These are phyloP conservation scores for Cryptophagus acutangulus DNA, from an alignment of 2,888 invertebrate genomes.

Conservation along the genomic window DNA sequence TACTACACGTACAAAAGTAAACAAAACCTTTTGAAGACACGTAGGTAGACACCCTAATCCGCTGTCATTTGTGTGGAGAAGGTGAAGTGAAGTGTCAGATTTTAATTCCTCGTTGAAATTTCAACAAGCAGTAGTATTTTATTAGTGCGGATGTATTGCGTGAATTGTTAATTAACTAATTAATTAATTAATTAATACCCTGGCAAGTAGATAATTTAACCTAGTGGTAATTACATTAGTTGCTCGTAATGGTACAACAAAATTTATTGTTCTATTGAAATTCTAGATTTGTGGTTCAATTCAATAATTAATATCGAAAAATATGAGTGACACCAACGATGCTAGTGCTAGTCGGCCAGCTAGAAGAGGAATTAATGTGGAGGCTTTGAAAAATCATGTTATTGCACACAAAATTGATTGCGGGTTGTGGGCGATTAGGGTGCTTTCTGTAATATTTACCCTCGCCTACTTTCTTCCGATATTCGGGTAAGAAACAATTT, in stretches of 20 bases:
- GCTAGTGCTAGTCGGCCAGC: not conserved
- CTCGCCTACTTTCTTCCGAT: conserved; percentile 81
- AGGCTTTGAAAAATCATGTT: conserved; percentile 66
- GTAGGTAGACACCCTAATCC: too few relatives aligned
- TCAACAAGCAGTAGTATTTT: too few relatives aligned
- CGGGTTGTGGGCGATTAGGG: conserved; percentile 79
- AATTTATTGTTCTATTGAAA: not conserved
- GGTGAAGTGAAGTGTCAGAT: too few relatives aligned
- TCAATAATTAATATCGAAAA: conserved; percentile 2
- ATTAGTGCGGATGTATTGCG: too few relatives aligned
- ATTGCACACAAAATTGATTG: conserved; percentile 81
- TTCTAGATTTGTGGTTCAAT: too few relatives aligned
- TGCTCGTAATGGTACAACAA: not conserved
- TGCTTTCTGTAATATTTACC: conserved; percentile 79
- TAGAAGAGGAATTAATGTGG: conserved; percentile 33
- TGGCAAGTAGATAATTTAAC: not conserved
- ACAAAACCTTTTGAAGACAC: too few relatives aligned
- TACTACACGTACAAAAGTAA: too few relatives aligned
- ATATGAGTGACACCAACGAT: conserved; percentile 15
- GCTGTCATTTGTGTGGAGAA: too few relatives aligned
- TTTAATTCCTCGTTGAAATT: too few relatives aligned
- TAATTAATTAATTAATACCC: not conserved
- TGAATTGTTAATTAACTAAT: too few relatives aligned
- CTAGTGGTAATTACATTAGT: not conserved
- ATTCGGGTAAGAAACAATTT: conserved; percentile 84